A percentile compares a stretch with the other conserved stretches of the same genome.
These are phyloP conservation scores for Clarias gariepinus DNA, from an alignment of 2,113 vertebrate genomes.

Conservation along the genomic window DNA sequence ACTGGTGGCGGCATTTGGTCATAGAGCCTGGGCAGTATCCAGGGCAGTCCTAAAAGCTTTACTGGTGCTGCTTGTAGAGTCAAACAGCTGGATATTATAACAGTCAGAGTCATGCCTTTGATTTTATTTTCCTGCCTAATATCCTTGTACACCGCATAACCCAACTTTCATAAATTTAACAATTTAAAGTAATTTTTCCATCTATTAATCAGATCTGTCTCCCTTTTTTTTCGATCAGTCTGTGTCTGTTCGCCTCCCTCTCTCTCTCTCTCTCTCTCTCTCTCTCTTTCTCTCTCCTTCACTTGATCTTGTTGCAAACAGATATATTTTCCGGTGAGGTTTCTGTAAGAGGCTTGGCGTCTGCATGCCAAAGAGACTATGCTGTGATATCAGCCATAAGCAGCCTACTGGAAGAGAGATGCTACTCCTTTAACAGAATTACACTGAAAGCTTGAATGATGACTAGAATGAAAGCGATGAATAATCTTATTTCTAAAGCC, in stretches of 20 bases:
- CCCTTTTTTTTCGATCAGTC: not conserved
- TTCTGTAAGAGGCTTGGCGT: constrained; percentile 44
- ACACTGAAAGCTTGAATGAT: constrained; percentile 40
- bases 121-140: constrained; percentile 9
- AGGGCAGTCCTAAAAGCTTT: constrained; percentile 30
- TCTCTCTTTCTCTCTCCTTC: constrained; percentile 32
- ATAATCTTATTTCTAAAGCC: constrained; percentile 47
- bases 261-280: not conserved
- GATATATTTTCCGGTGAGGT: constrained; percentile 13
- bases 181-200: not conserved
- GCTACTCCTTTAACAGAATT: constrained; percentile 57
- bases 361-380: constrained; percentile 27
- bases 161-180: not conserved
- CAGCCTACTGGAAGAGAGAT: constrained; percentile 21
- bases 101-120: constrained; percentile 1
- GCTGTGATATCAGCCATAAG: constrained; percentile 50
- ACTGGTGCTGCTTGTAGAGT: not conserved
- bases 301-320: constrained; percentile 46
- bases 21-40: not conserved
- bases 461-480: constrained; percentile 48
- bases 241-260: not conserved
- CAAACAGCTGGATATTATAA: constrained; percentile 26
- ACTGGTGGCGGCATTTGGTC: not conserved
- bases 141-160: not conserved
- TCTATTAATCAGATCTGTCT: not conserved